Conservation (phyloP, 2,888 invertebrate genomes). For the Ethmia dodecea region DNA sequence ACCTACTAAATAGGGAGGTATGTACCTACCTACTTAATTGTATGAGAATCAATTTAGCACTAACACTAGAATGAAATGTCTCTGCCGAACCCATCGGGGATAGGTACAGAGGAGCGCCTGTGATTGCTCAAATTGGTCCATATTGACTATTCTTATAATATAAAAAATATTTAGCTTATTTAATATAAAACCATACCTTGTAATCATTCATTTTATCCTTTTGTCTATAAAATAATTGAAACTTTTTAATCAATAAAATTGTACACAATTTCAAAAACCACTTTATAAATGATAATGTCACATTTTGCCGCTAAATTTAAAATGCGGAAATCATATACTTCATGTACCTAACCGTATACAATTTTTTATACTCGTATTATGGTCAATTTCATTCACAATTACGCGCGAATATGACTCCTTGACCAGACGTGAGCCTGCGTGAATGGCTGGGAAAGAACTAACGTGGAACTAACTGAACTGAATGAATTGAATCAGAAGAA, state of each 20-base stretch:
- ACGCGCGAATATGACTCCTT: constrained; percentile 21
- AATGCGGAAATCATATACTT: not conserved
- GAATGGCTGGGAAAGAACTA: constrained; percentile 30
- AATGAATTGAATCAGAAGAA: not conserved
- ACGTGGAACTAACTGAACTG: constrained; percentile 15
- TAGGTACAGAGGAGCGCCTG: too few species aligned
- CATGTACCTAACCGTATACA: not conserved
- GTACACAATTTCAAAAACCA: not conserved
- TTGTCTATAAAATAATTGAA: too few species aligned
- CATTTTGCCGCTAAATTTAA: not conserved
- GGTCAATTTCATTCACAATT: constrained; percentile 20
- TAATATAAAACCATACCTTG: too few species aligned
- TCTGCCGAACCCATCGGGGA: too few species aligned
- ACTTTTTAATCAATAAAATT: not conserved
- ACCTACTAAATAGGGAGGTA: too few species aligned
- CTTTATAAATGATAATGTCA: not conserved
- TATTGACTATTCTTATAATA: too few species aligned
- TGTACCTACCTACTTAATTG: too few species aligned
- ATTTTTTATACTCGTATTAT: constrained; percentile 2
- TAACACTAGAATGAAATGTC: too few species aligned
- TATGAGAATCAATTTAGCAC: too few species aligned
- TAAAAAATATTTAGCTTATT: too few species aligned
- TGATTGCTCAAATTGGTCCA: too few species aligned
- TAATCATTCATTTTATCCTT: too few species aligned
- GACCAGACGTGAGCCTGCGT: constrained; percentile 24